A percentile compares a stretch with the other conserved stretches of the same genome.
Evolutionary conservation across 2,888 invertebrate genomes (phyloP).

Genomic region (Silvanus unidentatus): DNA sequence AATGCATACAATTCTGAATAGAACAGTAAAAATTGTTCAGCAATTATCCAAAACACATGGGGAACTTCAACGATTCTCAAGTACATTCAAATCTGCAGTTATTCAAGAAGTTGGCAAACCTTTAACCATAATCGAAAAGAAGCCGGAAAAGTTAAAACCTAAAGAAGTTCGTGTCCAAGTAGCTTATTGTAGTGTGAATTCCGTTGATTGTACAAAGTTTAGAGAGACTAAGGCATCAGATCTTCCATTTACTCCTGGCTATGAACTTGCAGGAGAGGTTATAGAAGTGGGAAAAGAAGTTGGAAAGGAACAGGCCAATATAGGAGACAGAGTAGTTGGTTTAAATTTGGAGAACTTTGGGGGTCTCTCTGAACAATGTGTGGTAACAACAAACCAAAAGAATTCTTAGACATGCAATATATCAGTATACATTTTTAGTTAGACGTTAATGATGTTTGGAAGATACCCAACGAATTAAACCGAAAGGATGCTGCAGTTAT

Average conservation of each 20-base stretch:
- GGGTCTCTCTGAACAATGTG: slow-evolving; percentile 58
- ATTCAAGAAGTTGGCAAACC: slow-evolving; percentile 49
- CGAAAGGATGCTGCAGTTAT: slow-evolving; percentile 54
- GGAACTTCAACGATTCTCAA: slow-evolving; percentile 11
- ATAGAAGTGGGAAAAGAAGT: slow-evolving; percentile 51
- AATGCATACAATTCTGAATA: no score
- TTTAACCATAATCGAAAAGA: slow-evolving; percentile 48
- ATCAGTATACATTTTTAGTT: slow-evolving; percentile 26
- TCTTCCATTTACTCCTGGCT: slow-evolving; percentile 59
- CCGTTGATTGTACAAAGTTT: slow-evolving; percentile 53
- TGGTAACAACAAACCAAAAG: slow-evolving; percentile 36
- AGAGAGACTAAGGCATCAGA: slow-evolving; percentile 47
- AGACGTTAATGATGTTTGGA: slow-evolving; percentile 54
- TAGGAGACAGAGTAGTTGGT: slow-evolving; percentile 57
- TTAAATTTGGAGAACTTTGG: slow-evolving; percentile 51
- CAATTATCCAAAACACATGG: no score
- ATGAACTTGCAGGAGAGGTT: slow-evolving; percentile 59
- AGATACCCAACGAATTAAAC: slow-evolving; percentile 50
- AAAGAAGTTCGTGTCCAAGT: slow-evolving; percentile 58
- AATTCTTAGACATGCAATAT: background rate
- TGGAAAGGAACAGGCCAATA: slow-evolving; percentile 42
- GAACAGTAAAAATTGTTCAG: no score
- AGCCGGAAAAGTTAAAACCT: slow-evolving; percentile 43
- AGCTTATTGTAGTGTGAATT: slow-evolving; percentile 60
- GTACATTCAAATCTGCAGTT: slow-evolving; percentile 48